phyloP scores from a whole-genome alignment of 2,113 vertebrate genomes.

The Zosterops borbonicus region DNA sequence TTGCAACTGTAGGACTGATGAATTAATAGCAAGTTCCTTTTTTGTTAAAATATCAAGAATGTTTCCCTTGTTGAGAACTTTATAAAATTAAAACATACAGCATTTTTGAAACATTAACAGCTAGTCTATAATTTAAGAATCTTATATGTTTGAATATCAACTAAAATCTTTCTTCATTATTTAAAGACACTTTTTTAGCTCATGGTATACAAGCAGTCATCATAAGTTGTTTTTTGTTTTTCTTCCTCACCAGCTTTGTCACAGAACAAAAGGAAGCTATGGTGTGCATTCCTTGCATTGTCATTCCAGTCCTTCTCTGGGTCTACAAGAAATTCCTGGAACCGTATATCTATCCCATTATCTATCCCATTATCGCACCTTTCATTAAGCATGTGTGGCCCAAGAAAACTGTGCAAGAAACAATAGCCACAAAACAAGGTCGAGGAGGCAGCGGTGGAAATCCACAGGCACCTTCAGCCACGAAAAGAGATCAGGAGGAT shows the following conservation, averaged over 20 bases:
- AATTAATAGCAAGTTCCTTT: not conserved
- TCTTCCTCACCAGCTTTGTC: not conserved
- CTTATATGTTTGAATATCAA: not conserved
- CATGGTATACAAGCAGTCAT: not conserved
- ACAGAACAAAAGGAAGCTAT: slow-evolving; percentile 61
- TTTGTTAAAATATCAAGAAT: not conserved
- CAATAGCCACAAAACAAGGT: not conserved
- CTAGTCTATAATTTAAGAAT: not conserved
- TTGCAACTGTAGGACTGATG: not conserved
- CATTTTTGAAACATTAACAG: not conserved
- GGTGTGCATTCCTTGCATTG: slow-evolving; percentile 97
- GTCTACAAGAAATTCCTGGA: slow-evolving; percentile 96
- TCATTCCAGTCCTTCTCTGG: slow-evolving; percentile 93
- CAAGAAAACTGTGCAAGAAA: slow-evolving; percentile 76
- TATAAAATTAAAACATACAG: not conserved
- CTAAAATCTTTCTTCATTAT: not conserved
- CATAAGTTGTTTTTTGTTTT: not conserved
- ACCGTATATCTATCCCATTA: slow-evolving; percentile 62
- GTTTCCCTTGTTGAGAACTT: not conserved
- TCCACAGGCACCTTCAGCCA: not conserved
- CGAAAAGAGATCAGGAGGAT: not conserved
- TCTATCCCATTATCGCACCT: slow-evolving; percentile 88
- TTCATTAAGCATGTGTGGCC: slow-evolving; percentile 86
- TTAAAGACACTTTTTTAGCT: not conserved
- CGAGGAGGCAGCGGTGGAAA: slow-evolving; percentile 45